A percentile compares a stretch with the other conserved stretches of the same genome.
These are phyloP conservation scores for Oscheius sp. DNA, from an alignment of 2,888 invertebrate species.

Conservation along the genomic window DNA sequence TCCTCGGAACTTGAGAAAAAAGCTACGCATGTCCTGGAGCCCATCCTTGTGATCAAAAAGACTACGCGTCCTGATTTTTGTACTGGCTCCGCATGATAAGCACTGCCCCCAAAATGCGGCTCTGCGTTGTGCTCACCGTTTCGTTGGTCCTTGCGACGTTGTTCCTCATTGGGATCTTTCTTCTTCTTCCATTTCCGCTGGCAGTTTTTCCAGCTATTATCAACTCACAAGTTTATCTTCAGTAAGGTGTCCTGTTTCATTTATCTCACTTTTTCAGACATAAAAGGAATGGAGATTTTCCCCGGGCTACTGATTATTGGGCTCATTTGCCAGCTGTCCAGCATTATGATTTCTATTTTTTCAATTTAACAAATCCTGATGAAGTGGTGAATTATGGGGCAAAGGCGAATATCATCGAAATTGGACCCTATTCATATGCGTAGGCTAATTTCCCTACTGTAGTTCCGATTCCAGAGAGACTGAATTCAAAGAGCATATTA, in stretches of 20 bases:
- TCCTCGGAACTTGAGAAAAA: too few relatives aligned
- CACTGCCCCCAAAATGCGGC: constrained; percentile 32
- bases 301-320: constrained; percentile 54
- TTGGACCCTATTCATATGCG: constrained; percentile 58
- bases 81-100: constrained; percentile 3
- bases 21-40: too few relatives aligned
- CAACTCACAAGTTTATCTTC: constrained; percentile 53
- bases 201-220: constrained; percentile 52
- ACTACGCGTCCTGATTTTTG: too few relatives aligned
- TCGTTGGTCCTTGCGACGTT: constrained; percentile 41
- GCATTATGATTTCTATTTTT: constrained; percentile 44
- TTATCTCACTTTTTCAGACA: constrained; percentile 30
- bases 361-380: constrained; percentile 58
- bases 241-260: constrained; percentile 40
- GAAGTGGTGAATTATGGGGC: constrained; percentile 55
- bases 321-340: constrained; percentile 47
- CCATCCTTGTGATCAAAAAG: too few relatives aligned
- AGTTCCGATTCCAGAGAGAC: too few relatives aligned
- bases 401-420: constrained; percentile 47
- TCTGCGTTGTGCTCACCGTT: constrained; percentile 36
- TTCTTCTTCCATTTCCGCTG: constrained; percentile 53
- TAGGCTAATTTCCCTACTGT: constrained; percentile 38
- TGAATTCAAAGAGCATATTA: constrained; percentile 59
- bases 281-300: constrained; percentile 43
- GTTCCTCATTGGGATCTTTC: constrained; percentile 47